phyloP scores from a whole-genome alignment of 2,797 vertebrate species.

The Hafferia zeledoni region DNA sequence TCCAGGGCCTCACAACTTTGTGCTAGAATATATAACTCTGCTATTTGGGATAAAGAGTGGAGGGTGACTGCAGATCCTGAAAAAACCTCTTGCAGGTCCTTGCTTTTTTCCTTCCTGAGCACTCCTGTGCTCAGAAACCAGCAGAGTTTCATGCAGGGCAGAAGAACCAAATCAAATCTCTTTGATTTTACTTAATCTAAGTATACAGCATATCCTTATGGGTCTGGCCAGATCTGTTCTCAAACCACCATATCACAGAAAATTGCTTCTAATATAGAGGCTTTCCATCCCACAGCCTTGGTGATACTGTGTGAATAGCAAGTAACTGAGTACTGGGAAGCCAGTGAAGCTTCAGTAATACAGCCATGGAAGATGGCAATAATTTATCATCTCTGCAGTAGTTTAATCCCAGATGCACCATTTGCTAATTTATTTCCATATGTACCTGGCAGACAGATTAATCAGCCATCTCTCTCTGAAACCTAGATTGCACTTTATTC shows the following conservation, averaged over 20 bases:
- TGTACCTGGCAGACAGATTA: conserved; percentile 82
- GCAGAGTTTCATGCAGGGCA: background rate
- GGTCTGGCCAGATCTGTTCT: background rate
- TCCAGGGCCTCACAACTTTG: background rate
- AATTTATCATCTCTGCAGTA: conserved; percentile 80
- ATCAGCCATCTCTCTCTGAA: conserved; percentile 77
- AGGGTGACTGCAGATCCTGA: background rate
- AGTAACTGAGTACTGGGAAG: conserved; percentile 39
- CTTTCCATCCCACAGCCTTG: conserved; percentile 19
- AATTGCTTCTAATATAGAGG: conserved; percentile 28
- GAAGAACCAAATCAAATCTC: background rate
- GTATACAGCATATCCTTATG: background rate
- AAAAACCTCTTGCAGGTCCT: background rate
- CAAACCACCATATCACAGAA: conserved; percentile 12
- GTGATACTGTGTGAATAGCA: conserved; percentile 19
- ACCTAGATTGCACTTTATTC: conserved; percentile 69
- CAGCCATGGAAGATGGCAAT: conserved; percentile 62
- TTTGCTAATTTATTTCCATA: conserved; percentile 85
- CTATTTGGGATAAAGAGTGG: background rate
- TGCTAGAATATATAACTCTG: background rate
- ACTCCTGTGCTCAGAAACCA: background rate
- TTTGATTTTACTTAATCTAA: background rate
- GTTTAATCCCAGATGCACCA: conserved; percentile 77
- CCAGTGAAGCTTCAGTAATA: conserved; percentile 68
- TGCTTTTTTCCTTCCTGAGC: background rate